Evolutionary conservation across 2,113 vertebrate species (phyloP).

Genomic region (Acinonyx jubatus): DNA sequence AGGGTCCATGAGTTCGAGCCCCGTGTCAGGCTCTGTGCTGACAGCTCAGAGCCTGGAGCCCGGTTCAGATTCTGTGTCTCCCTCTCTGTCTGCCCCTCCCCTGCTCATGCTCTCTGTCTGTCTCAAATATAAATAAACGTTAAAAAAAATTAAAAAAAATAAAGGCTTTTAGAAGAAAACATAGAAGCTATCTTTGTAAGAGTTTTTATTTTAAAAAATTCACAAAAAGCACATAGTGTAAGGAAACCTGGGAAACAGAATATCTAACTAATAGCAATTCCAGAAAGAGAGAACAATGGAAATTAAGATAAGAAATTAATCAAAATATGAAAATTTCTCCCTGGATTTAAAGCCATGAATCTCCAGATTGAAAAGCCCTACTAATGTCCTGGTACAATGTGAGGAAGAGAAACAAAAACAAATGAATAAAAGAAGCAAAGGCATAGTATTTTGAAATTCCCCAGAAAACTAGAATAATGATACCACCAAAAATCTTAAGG

Average conservation of each 20-base stretch:
- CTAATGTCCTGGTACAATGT: neutral
- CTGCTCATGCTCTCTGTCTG: too few species aligned
- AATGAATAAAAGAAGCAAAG: neutral
- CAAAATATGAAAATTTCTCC: neutral
- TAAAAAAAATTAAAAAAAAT: too few species aligned
- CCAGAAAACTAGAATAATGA: neutral
- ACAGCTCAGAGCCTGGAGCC: too few species aligned
- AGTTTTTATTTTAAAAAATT: neutral
- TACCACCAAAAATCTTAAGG: neutral
- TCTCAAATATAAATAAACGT: too few species aligned
- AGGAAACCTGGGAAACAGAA: neutral
- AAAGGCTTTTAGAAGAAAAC: neutral
- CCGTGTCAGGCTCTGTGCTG: too few species aligned
- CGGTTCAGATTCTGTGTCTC: too few species aligned
- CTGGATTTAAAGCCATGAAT: neutral
- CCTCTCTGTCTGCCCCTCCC: too few species aligned
- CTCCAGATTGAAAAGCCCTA: neutral
- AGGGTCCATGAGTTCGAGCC: too few species aligned
- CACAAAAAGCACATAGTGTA: neutral
- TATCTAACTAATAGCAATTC: neutral
- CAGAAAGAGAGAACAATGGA: neutral
- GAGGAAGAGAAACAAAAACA: neutral
- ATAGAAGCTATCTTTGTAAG: neutral
- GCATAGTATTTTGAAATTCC: neutral
- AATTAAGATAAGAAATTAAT: neutral